Evolutionary conservation across 1,140 invertebrate genomes (phyloP).

Genomic region (Magallana gigas): DNA sequence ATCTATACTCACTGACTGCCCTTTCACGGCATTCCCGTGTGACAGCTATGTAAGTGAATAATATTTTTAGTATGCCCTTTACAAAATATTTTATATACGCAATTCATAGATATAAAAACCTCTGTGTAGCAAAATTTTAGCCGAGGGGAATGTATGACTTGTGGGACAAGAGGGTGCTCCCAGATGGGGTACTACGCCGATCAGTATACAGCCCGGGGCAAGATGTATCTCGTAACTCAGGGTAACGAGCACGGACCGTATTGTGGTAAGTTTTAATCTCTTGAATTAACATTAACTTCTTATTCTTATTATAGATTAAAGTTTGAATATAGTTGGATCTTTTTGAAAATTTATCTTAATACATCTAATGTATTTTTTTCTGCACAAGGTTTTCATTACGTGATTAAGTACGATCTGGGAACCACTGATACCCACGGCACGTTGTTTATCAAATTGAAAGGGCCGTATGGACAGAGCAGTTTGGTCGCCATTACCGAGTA

Average conservation of each 20-base stretch:
- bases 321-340: no score
- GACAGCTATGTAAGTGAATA: constrained; percentile 74
- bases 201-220: constrained; percentile 73
- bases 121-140: constrained; percentile 77
- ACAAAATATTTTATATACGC: background rate
- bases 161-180: constrained; percentile 87
- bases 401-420: constrained; percentile 37
- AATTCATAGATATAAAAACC: background rate
- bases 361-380: no score
- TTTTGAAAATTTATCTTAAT: no score
- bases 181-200: constrained; percentile 94
- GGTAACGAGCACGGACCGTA: constrained; percentile 39
- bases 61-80: background rate
- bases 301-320: no score
- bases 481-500: constrained; percentile 57
- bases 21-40: constrained; percentile 86
- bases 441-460: constrained; percentile 53
- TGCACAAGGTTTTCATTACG: constrained; percentile 59
- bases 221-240: constrained; percentile 61
- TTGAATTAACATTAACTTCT: no score
- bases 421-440: constrained; percentile 48
- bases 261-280: constrained; percentile 61
- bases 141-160: constrained; percentile 88
- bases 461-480: constrained; percentile 49
- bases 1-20: constrained; percentile 87